Conservation (phyloP, 1,140 invertebrate genomes). For the Daktulosphaira vitifoliae region DNA sequence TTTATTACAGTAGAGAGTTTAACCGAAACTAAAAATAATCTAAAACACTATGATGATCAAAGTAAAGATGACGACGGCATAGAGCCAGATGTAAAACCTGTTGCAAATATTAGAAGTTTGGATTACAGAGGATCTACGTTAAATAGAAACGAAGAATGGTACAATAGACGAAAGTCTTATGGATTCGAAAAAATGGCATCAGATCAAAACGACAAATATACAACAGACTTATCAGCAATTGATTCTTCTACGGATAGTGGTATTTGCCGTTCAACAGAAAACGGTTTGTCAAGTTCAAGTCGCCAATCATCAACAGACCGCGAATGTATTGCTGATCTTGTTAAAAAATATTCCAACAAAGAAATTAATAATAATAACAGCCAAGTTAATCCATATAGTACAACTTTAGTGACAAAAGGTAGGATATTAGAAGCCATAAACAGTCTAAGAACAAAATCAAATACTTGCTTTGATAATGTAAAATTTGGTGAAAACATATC, state of each 20-base stretch:
- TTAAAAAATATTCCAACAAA: constrained; percentile 12
- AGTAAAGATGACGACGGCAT: constrained; percentile 45
- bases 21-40: constrained; percentile 49
- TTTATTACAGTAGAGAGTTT: constrained; percentile 52
- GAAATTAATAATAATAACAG: background rate
- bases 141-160: constrained; percentile 52
- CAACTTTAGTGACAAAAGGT: constrained; percentile 14
- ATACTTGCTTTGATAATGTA: constrained; percentile 1
- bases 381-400: background rate
- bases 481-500: background rate
- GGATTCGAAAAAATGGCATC: constrained; percentile 57
- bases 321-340: constrained; percentile 25
- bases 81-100: constrained; percentile 41
- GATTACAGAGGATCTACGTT: constrained; percentile 45
- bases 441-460: constrained; percentile 15
- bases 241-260: constrained; percentile 64
- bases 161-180: constrained; percentile 59
- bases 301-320: constrained; percentile 15
- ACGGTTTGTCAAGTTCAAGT: constrained; percentile 8
- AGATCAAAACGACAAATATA: background rate
- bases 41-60: constrained; percentile 42
- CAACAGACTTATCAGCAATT: constrained; percentile 40
- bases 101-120: constrained; percentile 49
- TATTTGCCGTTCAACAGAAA: constrained; percentile 51
- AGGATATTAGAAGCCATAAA: constrained; percentile 28